Evolutionary conservation across 2,888 invertebrate genomes (phyloP).

Genomic region (Actias luna): DNA sequence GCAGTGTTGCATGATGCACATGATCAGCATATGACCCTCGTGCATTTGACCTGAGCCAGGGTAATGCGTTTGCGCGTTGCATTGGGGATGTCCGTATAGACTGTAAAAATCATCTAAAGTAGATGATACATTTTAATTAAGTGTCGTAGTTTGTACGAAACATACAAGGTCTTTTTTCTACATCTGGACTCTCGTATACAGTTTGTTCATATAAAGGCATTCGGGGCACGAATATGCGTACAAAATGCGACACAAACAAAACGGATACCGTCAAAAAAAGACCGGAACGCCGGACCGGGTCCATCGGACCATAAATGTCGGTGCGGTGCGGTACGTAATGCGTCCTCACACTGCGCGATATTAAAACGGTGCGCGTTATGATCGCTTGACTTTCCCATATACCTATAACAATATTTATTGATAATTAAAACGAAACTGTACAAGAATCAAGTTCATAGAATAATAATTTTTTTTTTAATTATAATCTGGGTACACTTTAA

Average conservation of each 20-base stretch:
- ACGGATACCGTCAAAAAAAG: conserved; percentile 26
- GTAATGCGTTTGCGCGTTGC: no score
- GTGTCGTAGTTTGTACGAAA: not conserved
- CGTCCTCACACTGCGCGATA: conserved; percentile 26
- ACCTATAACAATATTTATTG: not conserved
- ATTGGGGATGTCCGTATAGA: no score
- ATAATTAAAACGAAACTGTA: no score
- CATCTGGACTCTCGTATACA: not conserved
- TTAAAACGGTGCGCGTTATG: conserved; percentile 10
- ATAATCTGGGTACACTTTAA: no score
- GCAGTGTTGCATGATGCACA: no score
- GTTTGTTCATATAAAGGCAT: not conserved
- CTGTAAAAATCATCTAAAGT: no score
- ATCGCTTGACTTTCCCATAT: not conserved
- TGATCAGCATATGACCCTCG: no score
- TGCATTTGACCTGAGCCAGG: no score
- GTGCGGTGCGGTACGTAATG: conserved; percentile 36
- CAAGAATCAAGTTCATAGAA: no score
- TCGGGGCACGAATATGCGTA: conserved; percentile 9
- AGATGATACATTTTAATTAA: no score
- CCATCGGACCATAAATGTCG: conserved; percentile 36
- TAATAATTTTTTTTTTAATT: no score
- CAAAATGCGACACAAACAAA: conserved; percentile 25
- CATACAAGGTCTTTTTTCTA: not conserved
- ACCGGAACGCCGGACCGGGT: conserved; percentile 29